phyloP scores from a whole-genome alignment of 2,113 vertebrate genomes.

The Nycticorax nycticorax region DNA sequence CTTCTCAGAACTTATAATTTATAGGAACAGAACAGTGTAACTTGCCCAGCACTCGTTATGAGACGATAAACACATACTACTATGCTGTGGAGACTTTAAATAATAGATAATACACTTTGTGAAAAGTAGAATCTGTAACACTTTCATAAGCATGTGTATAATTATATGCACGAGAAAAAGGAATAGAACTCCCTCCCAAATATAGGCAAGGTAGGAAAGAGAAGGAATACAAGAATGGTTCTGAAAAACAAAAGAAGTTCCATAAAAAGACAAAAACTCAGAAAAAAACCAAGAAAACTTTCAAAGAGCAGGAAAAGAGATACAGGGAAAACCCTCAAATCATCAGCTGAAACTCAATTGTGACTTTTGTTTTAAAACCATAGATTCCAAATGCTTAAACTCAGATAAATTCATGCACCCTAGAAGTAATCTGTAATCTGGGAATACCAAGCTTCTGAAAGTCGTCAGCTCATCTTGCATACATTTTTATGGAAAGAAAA shows the following conservation, averaged over 20 bases:
- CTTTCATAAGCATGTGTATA: neutral
- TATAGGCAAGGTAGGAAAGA: neutral
- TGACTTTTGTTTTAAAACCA: neutral
- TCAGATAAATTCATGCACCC: neutral
- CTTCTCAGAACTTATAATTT: neutral
- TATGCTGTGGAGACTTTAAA: neutral
- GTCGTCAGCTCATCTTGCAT: neutral
- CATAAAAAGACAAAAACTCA: neutral
- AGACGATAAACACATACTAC: neutral
- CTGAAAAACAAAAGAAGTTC: neutral
- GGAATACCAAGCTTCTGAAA: neutral
- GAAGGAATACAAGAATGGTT: neutral
- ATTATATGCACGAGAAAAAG: neutral
- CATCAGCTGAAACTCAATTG: neutral
- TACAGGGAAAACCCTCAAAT: neutral
- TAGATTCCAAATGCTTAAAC: neutral
- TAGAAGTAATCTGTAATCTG: neutral
- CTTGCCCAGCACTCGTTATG: neutral
- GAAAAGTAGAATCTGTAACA: neutral
- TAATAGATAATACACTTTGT: neutral
- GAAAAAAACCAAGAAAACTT: neutral
- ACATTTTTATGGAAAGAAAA: neutral
- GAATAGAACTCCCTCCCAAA: neutral
- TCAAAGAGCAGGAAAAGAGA: neutral
- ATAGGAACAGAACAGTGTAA: neutral